Evolutionary conservation across 1,140 invertebrate genomes (phyloP).

Genomic region (Bombyx mandarina): DNA sequence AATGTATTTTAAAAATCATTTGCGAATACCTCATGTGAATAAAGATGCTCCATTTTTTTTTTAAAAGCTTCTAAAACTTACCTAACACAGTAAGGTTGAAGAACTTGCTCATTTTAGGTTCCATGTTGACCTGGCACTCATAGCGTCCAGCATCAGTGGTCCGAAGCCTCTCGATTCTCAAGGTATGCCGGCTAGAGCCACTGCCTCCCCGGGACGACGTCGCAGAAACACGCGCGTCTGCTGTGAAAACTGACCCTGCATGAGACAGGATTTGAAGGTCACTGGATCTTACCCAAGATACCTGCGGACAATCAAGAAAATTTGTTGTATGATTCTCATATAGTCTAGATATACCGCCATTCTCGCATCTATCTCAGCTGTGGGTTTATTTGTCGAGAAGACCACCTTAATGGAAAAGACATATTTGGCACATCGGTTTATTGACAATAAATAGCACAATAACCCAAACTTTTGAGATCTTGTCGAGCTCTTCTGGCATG

Average conservation of each 20-base stretch:
- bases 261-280: conserved; percentile 84
- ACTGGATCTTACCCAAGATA: conserved; percentile 82
- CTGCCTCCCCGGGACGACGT: conserved; percentile 12
- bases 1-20: too few species aligned
- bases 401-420: too few species aligned
- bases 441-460: too few species aligned
- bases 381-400: too few species aligned
- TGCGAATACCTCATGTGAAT: too few species aligned
- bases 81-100: conserved; percentile 77
- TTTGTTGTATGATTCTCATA: too few species aligned
- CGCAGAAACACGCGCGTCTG: conserved; percentile 75
- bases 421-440: too few species aligned
- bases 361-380: too few species aligned
- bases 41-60: too few species aligned
- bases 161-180: conserved; percentile 77
- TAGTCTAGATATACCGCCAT: too few species aligned
- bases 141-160: conserved; percentile 79
- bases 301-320: conserved; percentile 59
- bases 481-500: too few species aligned
- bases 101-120: conserved; percentile 82
- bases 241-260: conserved; percentile 78
- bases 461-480: too few species aligned
- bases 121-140: conserved; percentile 86
- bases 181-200: conserved; percentile 57
- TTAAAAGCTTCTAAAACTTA: conserved; percentile 34